Base-by-base conservation (phyloP, 2,113 vertebrate species). In the Athene cunicularia region DNA sequence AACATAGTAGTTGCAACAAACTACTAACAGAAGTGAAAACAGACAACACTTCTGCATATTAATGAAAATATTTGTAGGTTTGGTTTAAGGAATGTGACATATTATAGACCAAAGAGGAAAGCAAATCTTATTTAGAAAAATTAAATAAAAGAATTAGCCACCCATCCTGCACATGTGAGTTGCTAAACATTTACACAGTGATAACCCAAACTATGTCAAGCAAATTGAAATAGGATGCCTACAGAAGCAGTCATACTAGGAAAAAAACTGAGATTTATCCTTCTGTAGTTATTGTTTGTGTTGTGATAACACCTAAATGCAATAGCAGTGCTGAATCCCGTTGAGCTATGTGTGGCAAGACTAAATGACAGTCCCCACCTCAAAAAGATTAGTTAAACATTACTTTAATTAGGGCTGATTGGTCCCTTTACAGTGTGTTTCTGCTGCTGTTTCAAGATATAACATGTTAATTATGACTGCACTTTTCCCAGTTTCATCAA, bases 391-490 rank as follows among this genome's bases (percentile, higher is more conserved):
- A 80, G 58, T 62, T 89, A 82, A 76, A 80, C 37, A 23, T 73
- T 35, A 87, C 70, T 86, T 96, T 91, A 90, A 68, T 86, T 88
- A 93, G 37, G 37, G 39, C 58, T 91, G n/a, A 89, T 89, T 58
- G 39, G n/a, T 91, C 62, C 71, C 90, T 92, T 71, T 90, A 68
- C 64, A 35, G 11, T 56, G 15, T 59, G 30, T 77, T 93, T 88
- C 90, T 92, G 68, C 50, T 1, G 4, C 58, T 83, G 4, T 93
- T 90, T 94, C 72, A 81, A 79, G 43, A 72, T 75, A 26, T 17
- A 73, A 21, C 28, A 17, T 75, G 50, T 58, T 77, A 92, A 79
- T 95, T 88, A 47, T 50, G 35, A 35, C 53, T 81, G 18, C 5
- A 8, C 43, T 93, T n/a, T n/a, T n/a, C n/a, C n/a, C n/a, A n/a